Base-by-base conservation (phyloP, 2,113 vertebrate species). In the Aptenodytes patagonicus region DNA sequence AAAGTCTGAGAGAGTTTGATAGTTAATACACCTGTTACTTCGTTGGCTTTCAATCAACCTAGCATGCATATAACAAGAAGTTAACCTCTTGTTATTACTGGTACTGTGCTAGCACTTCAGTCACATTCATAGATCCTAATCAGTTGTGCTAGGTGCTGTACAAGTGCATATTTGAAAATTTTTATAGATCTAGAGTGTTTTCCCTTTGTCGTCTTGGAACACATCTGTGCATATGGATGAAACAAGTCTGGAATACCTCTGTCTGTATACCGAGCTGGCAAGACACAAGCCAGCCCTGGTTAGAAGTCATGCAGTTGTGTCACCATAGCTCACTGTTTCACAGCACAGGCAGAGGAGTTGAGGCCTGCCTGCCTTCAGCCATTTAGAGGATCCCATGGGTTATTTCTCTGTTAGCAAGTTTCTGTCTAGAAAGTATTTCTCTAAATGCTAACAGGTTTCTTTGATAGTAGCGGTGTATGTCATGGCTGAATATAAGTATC, bases 101-200 rank as follows among this genome's bases (percentile, higher is more conserved):
- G 9, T 73, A 6, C 38, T 5, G 1, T 69, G 40, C 40, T 81
- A 1, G 2, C 18, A 38, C 38, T 69, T 90, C 12, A 44, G 22
- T 38, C 0, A 0, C 22, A 6, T 77, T 85, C 5, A 11, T 3
- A 36, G 60, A 29, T 81, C 36, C n/a, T 38, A 29, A 54, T 9
- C 4, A 7, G 13, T 65, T 96, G n/a, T 77, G 68, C 44, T 71
- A 36, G 19, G 13, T 83, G 34, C 93, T 90, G 25, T 65, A 29
- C 22, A 17, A 21, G 40, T 10, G 28, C 9, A 3, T 51, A 16
- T 70, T 81, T 75, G n/a, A 20, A 91, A 83, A n/a, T 32, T 25
- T 3, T 61, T 72, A 6, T 1, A 47, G 47, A 52, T 42, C 10
- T 55, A 7, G 57, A 65, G 16, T 40, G 28, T 83, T 83, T 72